Percentiles rank a stretch among this genome's conserved stretches.
Evolutionary conservation across 2,888 invertebrate genomes (phyloP).

Genomic region (Leptinotarsa juncta): DNA sequence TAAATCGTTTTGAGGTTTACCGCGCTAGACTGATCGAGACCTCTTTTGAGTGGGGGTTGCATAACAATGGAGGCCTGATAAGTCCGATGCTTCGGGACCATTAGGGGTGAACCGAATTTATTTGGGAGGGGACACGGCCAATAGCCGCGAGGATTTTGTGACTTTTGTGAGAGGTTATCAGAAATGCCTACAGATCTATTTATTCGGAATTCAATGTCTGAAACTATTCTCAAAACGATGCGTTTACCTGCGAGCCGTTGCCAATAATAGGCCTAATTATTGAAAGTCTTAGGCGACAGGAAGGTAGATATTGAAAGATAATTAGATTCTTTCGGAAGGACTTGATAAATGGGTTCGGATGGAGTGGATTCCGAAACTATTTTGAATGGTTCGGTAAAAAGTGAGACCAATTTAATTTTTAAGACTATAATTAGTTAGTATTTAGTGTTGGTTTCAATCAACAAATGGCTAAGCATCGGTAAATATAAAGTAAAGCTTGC

Average conservation of each 20-base stretch:
- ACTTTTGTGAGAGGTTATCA: slow-evolving; percentile 53
- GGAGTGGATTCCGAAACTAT: background rate
- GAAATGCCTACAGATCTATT: slow-evolving; percentile 44
- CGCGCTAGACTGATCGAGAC: slow-evolving; percentile 48
- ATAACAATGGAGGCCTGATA: slow-evolving; percentile 50
- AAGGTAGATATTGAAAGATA: slow-evolving; percentile 16
- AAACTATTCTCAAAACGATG: slow-evolving; percentile 11
- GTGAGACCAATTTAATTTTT: no score
- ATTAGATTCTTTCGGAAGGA: slow-evolving; percentile 23
- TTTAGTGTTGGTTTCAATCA: no score
- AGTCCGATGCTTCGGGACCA: slow-evolving; percentile 52
- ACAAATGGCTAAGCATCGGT: no score
- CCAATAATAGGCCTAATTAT: slow-evolving; percentile 28
- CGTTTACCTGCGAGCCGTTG: slow-evolving; percentile 18
- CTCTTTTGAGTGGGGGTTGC: slow-evolving; percentile 51
- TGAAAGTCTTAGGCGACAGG: slow-evolving; percentile 11
- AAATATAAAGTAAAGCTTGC: no score
- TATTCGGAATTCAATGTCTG: slow-evolving; percentile 10
- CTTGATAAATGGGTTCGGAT: slow-evolving; percentile 8
- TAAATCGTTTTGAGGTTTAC: slow-evolving; percentile 58
- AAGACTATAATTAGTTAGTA: no score
- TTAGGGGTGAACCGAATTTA: slow-evolving; percentile 58
- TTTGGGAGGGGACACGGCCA: slow-evolving; percentile 57
- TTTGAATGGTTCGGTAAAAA: no score
- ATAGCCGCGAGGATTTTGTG: slow-evolving; percentile 58